Evolutionary conservation across 2,888 invertebrate genomes (phyloP).

Genomic region (Macaria liturata): DNA sequence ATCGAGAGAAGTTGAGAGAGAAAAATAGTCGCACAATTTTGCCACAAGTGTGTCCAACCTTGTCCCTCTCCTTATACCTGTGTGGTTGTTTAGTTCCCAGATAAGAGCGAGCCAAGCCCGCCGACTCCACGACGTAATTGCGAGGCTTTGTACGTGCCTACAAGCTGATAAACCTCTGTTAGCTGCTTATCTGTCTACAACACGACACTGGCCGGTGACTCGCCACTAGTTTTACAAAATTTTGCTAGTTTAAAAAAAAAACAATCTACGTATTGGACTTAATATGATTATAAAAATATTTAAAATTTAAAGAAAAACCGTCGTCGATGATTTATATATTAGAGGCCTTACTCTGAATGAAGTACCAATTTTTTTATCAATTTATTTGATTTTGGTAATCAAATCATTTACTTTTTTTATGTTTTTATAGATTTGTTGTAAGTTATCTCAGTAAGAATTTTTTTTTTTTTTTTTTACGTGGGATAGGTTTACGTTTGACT

Average conservation of each 20-base stretch:
- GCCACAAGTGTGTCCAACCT: slow-evolving; percentile 48
- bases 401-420: too few species aligned
- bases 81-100: slow-evolving; percentile 66
- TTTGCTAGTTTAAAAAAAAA: neutral
- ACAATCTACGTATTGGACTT: too few species aligned
- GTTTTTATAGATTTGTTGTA: too few species aligned
- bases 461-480: too few species aligned
- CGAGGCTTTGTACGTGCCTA: slow-evolving; percentile 64
- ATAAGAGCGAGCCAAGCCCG: slow-evolving; percentile 68
- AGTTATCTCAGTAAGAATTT: too few species aligned
- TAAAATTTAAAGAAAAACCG: neutral
- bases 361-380: too few species aligned
- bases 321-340: too few species aligned
- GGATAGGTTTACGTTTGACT: too few species aligned
- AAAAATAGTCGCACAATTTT: slow-evolving; percentile 16
- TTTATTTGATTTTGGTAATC: too few species aligned
- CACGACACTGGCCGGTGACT: slow-evolving; percentile 38
- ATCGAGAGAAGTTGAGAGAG: too few species aligned
- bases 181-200: slow-evolving; percentile 58
- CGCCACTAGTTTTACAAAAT: slow-evolving; percentile 49
- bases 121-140: slow-evolving; percentile 55
- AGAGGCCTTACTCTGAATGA: too few species aligned
- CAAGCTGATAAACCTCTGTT: slow-evolving; percentile 69
- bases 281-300: neutral
- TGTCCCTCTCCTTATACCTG: slow-evolving; percentile 40